Percentiles rank a stretch among this genome's conserved stretches.
Conservation (phyloP, 2,113 vertebrate species). For the Petrocephalus microphthalmus region DNA sequence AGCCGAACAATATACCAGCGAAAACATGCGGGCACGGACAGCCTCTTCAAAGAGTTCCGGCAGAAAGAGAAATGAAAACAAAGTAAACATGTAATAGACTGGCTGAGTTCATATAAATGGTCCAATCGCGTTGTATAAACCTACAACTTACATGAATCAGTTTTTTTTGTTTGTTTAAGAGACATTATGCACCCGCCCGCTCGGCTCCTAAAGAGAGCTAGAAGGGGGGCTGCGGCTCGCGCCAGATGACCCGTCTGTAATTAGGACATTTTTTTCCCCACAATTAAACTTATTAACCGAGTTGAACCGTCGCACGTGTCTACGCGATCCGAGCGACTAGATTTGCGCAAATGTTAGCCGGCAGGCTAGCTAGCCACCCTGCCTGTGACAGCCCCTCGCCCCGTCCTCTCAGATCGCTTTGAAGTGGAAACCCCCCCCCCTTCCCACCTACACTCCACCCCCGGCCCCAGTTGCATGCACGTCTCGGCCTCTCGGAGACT, state of each 20-base stretch:
- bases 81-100: not conserved
- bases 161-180: not conserved
- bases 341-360: not conserved
- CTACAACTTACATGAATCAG: not conserved
- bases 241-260: not conserved
- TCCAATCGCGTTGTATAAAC: not conserved
- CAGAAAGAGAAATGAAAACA: not conserved
- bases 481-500: constrained; percentile 54
- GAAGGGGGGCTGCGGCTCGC: not conserved
- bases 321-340: not conserved
- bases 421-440: constrained; percentile 51
- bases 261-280: not conserved
- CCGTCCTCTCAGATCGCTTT: constrained; percentile 41
- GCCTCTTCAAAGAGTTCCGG: not conserved
- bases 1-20: not conserved
- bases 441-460: no score
- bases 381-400: constrained; percentile 25
- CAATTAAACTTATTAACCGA: constrained; percentile 10
- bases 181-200: not conserved
- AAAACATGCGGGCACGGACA: not conserved
- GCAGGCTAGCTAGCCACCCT: constrained; percentile 33
- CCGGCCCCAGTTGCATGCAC: constrained; percentile 38
- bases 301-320: not conserved
- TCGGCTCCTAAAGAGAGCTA: not conserved
- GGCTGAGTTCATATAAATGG: not conserved